Evolutionary conservation across 2,113 vertebrate genomes (phyloP).

Genomic region (Microcebus tavaratra): DNA sequence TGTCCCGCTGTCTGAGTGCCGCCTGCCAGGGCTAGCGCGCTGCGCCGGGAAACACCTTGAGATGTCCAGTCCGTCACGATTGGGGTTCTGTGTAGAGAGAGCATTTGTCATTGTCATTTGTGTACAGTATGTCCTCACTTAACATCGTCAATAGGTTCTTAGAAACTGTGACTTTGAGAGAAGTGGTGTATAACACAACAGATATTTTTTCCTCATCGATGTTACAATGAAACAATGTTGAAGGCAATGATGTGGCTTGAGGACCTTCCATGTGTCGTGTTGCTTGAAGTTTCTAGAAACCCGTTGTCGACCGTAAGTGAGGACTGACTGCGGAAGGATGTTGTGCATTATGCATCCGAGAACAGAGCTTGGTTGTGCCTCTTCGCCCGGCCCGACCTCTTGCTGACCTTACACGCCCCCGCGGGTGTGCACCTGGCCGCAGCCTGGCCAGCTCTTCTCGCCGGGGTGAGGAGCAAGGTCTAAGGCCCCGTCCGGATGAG

Average conservation of each 20-base stretch:
- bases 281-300: neutral
- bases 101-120: neutral
- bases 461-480: neutral
- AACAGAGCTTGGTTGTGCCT: neutral
- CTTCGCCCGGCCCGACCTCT: neutral
- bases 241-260: neutral
- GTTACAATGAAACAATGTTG: neutral
- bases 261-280: neutral
- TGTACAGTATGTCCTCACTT: neutral
- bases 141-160: neutral
- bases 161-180: neutral
- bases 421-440: neutral
- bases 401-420: neutral
- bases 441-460: neutral
- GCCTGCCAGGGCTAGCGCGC: neutral
- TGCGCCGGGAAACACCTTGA: rapidly evolving
- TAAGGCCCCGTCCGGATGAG: neutral
- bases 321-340: neutral
- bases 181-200: neutral
- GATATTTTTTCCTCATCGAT: neutral
- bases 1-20: neutral
- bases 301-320: neutral
- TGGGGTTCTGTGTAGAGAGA: neutral
- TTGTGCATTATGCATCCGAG: rapidly evolving
- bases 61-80: neutral